A percentile compares a stretch with the other conserved stretches of the same genome.
Conservation (phyloP, 2,113 vertebrate species). For the Oxyruncus cristatus region DNA sequence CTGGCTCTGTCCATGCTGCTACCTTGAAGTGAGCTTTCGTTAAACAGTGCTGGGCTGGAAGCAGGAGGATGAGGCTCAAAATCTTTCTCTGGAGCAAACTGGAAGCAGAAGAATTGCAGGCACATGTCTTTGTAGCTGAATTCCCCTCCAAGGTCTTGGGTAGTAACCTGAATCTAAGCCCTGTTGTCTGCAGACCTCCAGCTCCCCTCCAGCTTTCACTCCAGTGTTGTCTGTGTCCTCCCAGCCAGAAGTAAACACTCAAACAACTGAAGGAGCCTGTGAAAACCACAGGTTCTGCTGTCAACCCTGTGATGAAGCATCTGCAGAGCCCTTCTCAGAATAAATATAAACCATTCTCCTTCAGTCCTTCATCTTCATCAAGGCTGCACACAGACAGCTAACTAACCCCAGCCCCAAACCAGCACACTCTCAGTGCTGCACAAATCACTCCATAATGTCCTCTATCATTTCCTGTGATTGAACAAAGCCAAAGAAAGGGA, state of each 20-base stretch:
- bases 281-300: constrained; percentile 1
- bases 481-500: neutral
- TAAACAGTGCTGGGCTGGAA: neutral
- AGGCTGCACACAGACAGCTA: constrained; percentile 16
- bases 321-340: neutral
- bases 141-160: neutral
- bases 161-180: neutral
- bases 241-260: neutral
- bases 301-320: constrained; percentile 11
- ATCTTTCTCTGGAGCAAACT: neutral
- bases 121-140: neutral
- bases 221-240: neutral
- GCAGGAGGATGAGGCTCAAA: neutral
- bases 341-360: neutral
- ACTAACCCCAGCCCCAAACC: neutral
- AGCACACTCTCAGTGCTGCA: neutral
- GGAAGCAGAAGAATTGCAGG: neutral
- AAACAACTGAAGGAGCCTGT: neutral
- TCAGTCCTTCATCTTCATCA: constrained; percentile 37
- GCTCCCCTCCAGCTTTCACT: neutral
- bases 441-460: neutral
- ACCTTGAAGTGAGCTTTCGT: neutral
- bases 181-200: neutral
- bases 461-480: neutral
- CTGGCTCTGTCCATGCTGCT: neutral